Conservation (phyloP, 2,888 invertebrate genomes). For the Pachycephus smyrnensis region DNA sequence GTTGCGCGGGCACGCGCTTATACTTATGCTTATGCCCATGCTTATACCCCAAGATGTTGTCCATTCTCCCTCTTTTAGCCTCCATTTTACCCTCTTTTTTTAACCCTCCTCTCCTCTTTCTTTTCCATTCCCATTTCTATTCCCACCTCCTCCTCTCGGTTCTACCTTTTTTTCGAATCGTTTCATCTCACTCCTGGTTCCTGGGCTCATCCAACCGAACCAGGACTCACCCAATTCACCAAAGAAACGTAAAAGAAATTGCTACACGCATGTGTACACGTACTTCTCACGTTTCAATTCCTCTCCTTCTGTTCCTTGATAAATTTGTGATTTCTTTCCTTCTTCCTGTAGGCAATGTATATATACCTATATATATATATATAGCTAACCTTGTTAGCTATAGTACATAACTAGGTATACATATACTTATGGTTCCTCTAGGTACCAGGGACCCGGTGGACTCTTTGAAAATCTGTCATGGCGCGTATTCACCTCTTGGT, state of each 20-base stretch:
- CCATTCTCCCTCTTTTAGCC: slow-evolving; percentile 10
- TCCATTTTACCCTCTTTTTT: slow-evolving; percentile 3
- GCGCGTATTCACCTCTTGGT: not conserved
- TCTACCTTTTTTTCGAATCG: not conserved
- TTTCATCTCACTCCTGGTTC: not conserved
- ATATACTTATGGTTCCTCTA: not conserved
- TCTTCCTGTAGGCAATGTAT: not conserved
- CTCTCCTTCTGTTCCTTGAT: not conserved
- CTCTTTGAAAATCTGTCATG: slow-evolving; percentile 1
- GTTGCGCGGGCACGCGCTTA: slow-evolving; percentile 63
- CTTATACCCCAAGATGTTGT: slow-evolving; percentile 10
- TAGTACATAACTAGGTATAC: not conserved
- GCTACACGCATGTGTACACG: not conserved
- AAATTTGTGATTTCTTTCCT: not conserved
- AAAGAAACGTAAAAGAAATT: not conserved
- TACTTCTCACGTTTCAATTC: not conserved
- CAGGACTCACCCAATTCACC: not conserved
- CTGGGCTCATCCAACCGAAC: not conserved
- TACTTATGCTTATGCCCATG: slow-evolving; percentile 47
- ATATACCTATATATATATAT: not conserved
- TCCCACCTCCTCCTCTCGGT: not conserved
- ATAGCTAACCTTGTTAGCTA: not conserved
- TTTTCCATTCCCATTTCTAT: slow-evolving; percentile 20
- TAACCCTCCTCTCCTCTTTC: slow-evolving; percentile 13
- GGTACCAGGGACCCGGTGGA: not conserved